Conservation (phyloP, 64 coral and sea anemone genomes). For the Anthopleura sola region DNA sequence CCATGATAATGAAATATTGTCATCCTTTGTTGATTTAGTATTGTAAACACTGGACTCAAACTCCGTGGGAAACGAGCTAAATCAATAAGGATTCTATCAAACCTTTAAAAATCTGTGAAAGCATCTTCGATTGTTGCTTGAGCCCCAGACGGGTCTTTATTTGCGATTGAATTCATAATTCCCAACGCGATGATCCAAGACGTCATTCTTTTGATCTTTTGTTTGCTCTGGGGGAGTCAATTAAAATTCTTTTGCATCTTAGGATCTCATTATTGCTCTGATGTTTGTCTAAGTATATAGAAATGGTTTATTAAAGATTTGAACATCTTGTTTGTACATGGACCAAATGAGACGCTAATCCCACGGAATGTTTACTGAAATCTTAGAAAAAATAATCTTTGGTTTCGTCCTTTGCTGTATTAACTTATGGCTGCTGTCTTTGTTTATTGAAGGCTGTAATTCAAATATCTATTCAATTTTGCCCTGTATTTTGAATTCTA, state of each 20-base stretch:
- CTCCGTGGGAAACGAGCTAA: not conserved
- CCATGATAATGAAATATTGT: not conserved
- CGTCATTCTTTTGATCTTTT: conserved; percentile 5
- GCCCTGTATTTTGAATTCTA: not conserved
- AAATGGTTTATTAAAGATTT: not conserved
- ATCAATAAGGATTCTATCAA: not conserved
- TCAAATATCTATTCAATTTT: not conserved
- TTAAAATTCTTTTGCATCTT: not conserved
- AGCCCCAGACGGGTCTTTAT: not conserved
- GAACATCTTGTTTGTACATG: conserved; percentile 9
- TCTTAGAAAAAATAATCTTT: not conserved
- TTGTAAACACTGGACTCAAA: not conserved
- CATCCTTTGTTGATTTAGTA: not conserved
- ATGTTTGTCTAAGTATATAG: not conserved
- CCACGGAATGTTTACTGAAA: not conserved
- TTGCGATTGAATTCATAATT: not conserved
- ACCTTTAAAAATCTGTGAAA: not conserved
- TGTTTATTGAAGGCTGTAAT: not conserved
- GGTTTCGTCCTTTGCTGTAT: not conserved
- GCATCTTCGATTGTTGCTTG: not conserved
- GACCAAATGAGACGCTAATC: not conserved
- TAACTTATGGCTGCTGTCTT: not conserved
- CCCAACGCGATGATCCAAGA: not conserved
- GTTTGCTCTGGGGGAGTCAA: not conserved
- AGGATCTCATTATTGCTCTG: not conserved